Conservation (phyloP, 2,797 vertebrate species). For the Enteromius treurensis region DNA sequence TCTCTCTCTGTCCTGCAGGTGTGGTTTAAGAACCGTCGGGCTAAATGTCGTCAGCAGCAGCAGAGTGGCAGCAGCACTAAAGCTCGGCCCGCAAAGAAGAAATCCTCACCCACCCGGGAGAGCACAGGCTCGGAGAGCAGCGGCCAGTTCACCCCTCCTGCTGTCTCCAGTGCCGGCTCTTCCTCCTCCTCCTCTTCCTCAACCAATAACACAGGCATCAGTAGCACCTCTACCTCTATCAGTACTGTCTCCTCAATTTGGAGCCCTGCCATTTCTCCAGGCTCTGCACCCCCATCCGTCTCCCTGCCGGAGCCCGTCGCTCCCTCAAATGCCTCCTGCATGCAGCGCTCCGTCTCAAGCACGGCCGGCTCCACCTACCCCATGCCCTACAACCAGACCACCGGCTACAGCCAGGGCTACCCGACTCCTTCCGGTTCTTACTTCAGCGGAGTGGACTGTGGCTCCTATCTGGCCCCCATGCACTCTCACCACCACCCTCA, state of each 20-base stretch:
- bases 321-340: constrained; percentile 86
- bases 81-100: constrained; percentile 93
- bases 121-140: constrained; percentile 97
- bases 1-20: constrained; percentile 78
- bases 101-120: constrained; percentile 90
- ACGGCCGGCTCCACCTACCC: constrained; percentile 86
- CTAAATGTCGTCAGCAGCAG: constrained; percentile 95
- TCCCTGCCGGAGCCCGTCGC: constrained; percentile 86
- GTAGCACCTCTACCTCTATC: constrained; percentile 82
- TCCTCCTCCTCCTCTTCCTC: constrained; percentile 87
- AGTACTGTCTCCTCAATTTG: constrained; percentile 93
- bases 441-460: constrained; percentile 95
- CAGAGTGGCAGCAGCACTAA: constrained; percentile 86
- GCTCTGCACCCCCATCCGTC: constrained; percentile 80
- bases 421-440: constrained; percentile 91
- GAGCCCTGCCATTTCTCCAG: constrained; percentile 96
- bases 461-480: constrained; percentile 95
- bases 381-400: constrained; percentile 93
- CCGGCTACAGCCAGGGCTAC: constrained; percentile 92
- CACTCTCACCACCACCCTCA: constrained; percentile 93
- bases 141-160: constrained; percentile 95
- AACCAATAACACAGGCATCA: constrained; percentile 78
- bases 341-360: constrained; percentile 90
- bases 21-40: constrained; percentile 98
- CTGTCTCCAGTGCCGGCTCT: constrained; percentile 89